Conservation (phyloP, 1,140 invertebrate species). For the Drosophila grimshawi region DNA sequence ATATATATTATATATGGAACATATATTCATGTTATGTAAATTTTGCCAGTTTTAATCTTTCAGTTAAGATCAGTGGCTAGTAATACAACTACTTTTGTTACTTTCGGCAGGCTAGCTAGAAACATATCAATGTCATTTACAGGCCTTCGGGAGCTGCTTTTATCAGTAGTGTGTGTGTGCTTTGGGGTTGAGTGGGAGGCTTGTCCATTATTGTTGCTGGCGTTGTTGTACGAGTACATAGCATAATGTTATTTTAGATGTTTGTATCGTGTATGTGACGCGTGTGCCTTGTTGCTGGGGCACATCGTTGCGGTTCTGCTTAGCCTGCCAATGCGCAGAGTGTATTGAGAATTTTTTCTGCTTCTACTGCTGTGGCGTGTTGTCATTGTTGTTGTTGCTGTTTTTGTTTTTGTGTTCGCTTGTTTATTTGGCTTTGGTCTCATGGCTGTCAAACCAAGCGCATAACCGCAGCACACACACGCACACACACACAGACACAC, state of each 20-base stretch:
- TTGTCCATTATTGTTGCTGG: conserved; percentile 14
- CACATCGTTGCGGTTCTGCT: conserved; percentile 70
- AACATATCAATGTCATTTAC: conserved; percentile 78
- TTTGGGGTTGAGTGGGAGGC: not conserved
- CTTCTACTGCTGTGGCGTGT: too few species aligned
- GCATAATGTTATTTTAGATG: conserved; percentile 58
- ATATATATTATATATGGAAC: too few species aligned
- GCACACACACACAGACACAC: conserved; percentile 21
- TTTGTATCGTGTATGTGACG: conserved; percentile 36
- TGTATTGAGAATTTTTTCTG: conserved; percentile 29
- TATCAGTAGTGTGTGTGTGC: conserved; percentile 6
- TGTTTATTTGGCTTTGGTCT: conserved; percentile 66
- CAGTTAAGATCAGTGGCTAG: too few species aligned
- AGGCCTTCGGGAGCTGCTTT: conserved; percentile 52
- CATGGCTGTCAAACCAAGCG: conserved; percentile 71
- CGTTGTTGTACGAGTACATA: conserved; percentile 11
- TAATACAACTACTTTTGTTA: conserved; percentile 3
- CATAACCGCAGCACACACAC: conserved; percentile 69
- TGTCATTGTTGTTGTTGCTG: not conserved
- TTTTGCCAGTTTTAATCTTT: too few species aligned
- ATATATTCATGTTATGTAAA: too few species aligned
- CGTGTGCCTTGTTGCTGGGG: conserved; percentile 21
- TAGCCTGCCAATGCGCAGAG: conserved; percentile 27
- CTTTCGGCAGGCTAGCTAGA: conserved; percentile 39
- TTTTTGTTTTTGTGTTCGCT: conserved; percentile 15